Evolutionary conservation across 1,140 invertebrate species (phyloP), one percentile per base, ranked within the genome.

Genomic region (Drosophila triauraria): DNA sequence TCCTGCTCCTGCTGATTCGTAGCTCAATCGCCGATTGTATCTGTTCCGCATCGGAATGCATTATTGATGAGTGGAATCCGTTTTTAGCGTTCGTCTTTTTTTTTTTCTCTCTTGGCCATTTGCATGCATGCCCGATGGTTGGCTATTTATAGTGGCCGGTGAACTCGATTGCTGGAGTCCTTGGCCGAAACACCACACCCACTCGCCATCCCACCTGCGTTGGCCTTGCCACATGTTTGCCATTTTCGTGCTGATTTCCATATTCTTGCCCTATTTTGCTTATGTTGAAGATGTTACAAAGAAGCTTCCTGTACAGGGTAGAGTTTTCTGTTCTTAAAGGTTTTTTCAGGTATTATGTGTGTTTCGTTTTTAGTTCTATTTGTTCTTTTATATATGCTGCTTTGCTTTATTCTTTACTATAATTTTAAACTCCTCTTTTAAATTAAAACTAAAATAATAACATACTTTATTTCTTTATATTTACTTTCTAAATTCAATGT

Each of bases 51-150:
- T 56, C 75, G 82, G 62, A 78, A 75, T 87, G 84, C 84, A 88
- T 87, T 87, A 87, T 88, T 80, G 80, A 86, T 79, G 65, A 87
- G 47, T n/a, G 60, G 40, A 48, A 50, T 59, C 61, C 57, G 72
- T 59, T 72, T 71, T 70, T 71, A 48, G 75, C 67, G 68, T 32
- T 67, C 42, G 30, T 40, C 61, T 30, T 32, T 38, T 32, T 8
- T 13, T 25, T 13, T n/a, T n/a, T 53, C 25, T 53, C 20, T 27
- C 38, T 13, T 53, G 44, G 35, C 57, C 83, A 80, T 80, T 75
- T 80, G 83, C 67, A 79, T 88, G 77, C 80, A 74, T 70, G 68
- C 59, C 60, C 50, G 46, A 27, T 50, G 51, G 63, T 38, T 9
- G 43, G 40, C 70, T 82, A 85, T 86, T 82, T 82, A 79, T 82